Evolutionary conservation across 92 coral and sea anemone species (phyloP).

Genomic region (Scolanthus callimorphus): DNA sequence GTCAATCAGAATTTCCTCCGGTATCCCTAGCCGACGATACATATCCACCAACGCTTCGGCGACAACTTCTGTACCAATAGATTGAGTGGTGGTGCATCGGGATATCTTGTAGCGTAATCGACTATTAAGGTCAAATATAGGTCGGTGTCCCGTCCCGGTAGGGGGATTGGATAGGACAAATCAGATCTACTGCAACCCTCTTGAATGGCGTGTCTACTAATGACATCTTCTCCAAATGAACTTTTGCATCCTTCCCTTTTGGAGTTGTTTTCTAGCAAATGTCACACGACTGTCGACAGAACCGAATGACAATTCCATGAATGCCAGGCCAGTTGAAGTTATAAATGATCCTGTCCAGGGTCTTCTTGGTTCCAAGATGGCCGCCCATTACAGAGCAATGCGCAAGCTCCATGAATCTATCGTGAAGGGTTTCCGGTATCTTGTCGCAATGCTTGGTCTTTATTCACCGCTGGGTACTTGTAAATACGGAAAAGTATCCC

Average conservation of each 20-base stretch:
- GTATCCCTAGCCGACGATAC: no score
- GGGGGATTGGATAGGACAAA: no score
- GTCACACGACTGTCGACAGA: constrained; percentile 20
- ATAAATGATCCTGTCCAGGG: constrained; percentile 4
- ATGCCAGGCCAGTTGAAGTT: constrained; percentile 34
- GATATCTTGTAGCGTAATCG: constrained; percentile 25
- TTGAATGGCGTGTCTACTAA: no score
- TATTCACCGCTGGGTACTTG: no score
- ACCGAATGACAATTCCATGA: constrained; percentile 14
- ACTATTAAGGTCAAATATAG: constrained; percentile 26
- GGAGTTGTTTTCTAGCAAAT: constrained; percentile 26
- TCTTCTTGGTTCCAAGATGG: constrained; percentile 14
- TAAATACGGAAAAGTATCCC: no score
- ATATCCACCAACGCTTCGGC: constrained; percentile 25
- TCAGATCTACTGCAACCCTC: no score
- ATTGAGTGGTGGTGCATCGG: constrained; percentile 31
- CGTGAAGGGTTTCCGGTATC: no score
- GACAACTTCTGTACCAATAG: constrained; percentile 23
- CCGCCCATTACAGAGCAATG: constrained; percentile 25
- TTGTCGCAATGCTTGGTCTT: no score
- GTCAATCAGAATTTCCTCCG: constrained; percentile 16
- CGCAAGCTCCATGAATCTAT: constrained; percentile 12
- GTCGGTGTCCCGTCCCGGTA: constrained; percentile 21
- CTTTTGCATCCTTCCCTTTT: constrained; percentile 15
- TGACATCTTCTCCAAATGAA: no score